Evolutionary conservation across 2,113 vertebrate species (phyloP), one percentile per base, ranked within the genome.

Genomic region (Acanthisitta chloris): DNA sequence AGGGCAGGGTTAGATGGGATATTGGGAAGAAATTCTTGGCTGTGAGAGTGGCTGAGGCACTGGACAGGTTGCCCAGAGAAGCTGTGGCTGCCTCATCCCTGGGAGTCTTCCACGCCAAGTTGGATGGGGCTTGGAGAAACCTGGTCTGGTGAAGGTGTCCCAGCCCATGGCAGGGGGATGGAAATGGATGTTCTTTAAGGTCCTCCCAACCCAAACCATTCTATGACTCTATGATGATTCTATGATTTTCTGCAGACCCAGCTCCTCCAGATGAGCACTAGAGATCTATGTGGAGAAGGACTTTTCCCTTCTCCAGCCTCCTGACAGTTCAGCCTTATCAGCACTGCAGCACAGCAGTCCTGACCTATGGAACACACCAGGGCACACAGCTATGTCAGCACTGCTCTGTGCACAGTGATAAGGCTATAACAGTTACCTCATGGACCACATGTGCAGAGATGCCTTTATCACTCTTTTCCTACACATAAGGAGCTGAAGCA

Each of bases 341-440:
- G 10, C 46, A 3, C 24, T 7, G 28, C 17, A 9, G 33, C 8
- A 31, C 17, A 9, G 33, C 2, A 4, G 6, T 2, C 21, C n/a
- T 15, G 62, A 11, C 12, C 57, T 4, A 8, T 20, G 12, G 6
- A 9, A 8, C 6, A 10, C 19, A 10, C 2, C 24, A 2, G 1
- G 42, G 31, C 15, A 14, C 15, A 14, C 1, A 3, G 17, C 25
- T 3, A 16, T 5, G 1, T 21, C 66, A 62, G 74, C n/a, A 9
- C 4, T 3, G 5, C 49, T 77, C 46, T 25, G 42, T 1, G 4
- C 46, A 0, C 8, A 2, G 6, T 0, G 13, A 18, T 4, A 6
- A 43, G 45, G 24, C 52, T 64, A 42, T 6, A 16, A 55, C 4
- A 65, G 38, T 23, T 4, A 23, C 17, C 62, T 34, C 25, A 8